phyloP scores from a whole-genome alignment of 2,888 invertebrate genomes.

The Amphipoea lucens region DNA sequence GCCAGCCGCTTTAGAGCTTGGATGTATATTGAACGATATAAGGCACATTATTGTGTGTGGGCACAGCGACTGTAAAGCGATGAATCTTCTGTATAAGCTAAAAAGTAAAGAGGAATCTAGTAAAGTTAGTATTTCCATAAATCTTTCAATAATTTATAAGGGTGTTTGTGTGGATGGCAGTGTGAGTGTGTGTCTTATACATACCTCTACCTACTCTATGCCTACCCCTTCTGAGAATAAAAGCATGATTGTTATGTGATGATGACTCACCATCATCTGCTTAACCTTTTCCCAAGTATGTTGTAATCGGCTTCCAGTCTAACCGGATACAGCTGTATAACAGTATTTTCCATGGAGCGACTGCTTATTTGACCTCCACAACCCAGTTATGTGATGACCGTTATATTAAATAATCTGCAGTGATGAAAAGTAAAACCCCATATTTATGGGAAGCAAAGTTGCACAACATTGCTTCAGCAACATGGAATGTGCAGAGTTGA shows the following conservation, averaged over 20 bases:
- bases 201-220: background rate
- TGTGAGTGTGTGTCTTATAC: background rate
- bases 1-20: constrained; percentile 98
- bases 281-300: background rate
- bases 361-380: background rate
- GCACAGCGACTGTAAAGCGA: constrained; percentile 99
- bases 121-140: constrained; percentile 74
- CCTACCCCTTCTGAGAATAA: too few relatives aligned
- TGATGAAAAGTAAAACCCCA: background rate
- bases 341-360: background rate
- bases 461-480: background rate
- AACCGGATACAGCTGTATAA: background rate
- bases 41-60: constrained; percentile 98
- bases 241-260: background rate
- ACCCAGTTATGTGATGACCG: background rate
- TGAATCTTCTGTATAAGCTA: constrained; percentile 96
- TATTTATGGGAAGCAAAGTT: background rate
- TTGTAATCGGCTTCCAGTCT: background rate
- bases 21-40: constrained; percentile 97
- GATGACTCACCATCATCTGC: background rate
- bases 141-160: background rate
- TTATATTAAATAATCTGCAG: background rate
- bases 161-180: background rate
- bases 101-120: constrained; percentile 94
- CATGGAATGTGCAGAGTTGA: background rate